These are phyloP conservation scores for Baronia brevicornis DNA, from an alignment of 2,888 invertebrate genomes.

Conservation along the genomic window DNA sequence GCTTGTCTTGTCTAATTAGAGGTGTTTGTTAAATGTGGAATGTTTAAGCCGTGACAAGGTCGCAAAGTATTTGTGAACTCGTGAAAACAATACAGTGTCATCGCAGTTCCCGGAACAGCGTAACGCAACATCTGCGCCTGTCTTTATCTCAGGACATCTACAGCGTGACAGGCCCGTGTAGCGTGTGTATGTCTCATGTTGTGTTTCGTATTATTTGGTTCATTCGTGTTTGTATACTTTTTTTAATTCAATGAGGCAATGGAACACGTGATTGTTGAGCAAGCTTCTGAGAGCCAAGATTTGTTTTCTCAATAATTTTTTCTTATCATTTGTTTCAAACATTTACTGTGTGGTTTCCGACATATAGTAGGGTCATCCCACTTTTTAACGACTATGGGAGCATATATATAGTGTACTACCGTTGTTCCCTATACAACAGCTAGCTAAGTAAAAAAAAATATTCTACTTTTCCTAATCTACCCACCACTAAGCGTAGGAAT, in stretches of 20 bases:
- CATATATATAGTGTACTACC: too few relatives aligned
- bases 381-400: too few relatives aligned
- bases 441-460: too few relatives aligned
- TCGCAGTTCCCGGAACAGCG: conserved; percentile 39
- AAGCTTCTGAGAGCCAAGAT: conserved; percentile 8
- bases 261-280: conserved; percentile 6
- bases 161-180: conserved; percentile 36
- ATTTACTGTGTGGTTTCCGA: too few relatives aligned
- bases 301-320: too few relatives aligned
- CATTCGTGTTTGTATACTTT: conserved; percentile 13
- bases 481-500: too few relatives aligned
- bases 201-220: conserved; percentile 21
- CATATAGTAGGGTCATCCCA: too few relatives aligned
- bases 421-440: too few relatives aligned
- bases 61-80: conserved; percentile 36
- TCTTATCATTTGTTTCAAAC: too few relatives aligned
- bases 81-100: conserved; percentile 43
- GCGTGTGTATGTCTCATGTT: conserved; percentile 20
- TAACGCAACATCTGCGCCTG: conserved; percentile 51
- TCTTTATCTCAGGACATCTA: conserved; percentile 56
- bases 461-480: too few relatives aligned
- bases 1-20: too few relatives aligned
- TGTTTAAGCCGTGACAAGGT: conserved; percentile 41
- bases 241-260: conserved; percentile 17
- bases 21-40: too few relatives aligned